Percentiles rank a stretch among this genome's conserved stretches.
Evolutionary conservation across 1,140 invertebrate genomes (phyloP).

Genomic region (Drosophila insularis): DNA sequence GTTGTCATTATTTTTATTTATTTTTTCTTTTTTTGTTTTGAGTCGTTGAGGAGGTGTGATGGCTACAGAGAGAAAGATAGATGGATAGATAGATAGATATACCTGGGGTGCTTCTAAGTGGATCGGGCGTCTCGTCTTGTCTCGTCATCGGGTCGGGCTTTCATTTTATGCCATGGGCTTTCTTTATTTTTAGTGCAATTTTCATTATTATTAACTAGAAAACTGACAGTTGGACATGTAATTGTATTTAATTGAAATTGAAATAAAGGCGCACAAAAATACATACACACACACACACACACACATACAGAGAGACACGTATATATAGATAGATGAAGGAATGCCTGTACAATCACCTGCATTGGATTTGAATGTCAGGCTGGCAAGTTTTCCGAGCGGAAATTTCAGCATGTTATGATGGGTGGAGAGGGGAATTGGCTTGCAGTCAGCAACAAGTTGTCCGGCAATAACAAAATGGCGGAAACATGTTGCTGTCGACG

Average conservation of each 20-base stretch:
- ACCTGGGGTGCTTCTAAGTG: conserved; percentile 50
- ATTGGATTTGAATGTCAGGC: conserved; percentile 67
- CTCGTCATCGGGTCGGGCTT: conserved; percentile 6
- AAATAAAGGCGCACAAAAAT: conserved; percentile 44
- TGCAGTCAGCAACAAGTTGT: conserved; percentile 72
- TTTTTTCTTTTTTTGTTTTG: no score
- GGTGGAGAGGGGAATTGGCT: background rate
- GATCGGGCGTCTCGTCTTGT: conserved; percentile 8
- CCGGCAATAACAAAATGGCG: conserved; percentile 72
- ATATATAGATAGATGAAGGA: conserved; percentile 8
- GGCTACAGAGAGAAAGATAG: background rate
- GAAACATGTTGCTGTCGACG: conserved; percentile 71
- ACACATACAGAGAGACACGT: conserved; percentile 15
- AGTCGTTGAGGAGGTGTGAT: background rate
- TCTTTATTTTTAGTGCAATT: conserved; percentile 44
- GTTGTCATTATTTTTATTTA: conserved; percentile 2
- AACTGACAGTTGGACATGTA: conserved; percentile 62
- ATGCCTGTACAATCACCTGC: background rate
- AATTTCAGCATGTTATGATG: conserved; percentile 63
- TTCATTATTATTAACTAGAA: conserved; percentile 76
- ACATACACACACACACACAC: conserved; percentile 24
- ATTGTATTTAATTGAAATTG: conserved; percentile 60
- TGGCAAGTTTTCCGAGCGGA: conserved; percentile 56
- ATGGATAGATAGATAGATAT: background rate
- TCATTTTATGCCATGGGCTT: conserved; percentile 7